Conservation (phyloP, 2,797 vertebrate species). For the Cryptoblepharus egeriae region DNA sequence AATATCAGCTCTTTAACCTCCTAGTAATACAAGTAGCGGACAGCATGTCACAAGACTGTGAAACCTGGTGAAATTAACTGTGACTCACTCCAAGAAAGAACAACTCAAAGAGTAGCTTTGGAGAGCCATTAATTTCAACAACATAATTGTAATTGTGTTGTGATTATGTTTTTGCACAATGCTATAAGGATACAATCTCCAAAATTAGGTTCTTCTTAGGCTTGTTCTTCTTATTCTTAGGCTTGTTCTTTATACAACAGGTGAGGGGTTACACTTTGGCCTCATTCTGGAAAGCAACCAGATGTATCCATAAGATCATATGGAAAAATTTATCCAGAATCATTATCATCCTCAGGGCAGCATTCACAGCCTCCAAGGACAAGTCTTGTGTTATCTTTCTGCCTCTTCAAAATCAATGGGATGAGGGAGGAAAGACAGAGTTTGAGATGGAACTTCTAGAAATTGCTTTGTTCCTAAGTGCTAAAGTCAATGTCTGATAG, state of each 20-base stretch:
- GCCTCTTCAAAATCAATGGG: background rate
- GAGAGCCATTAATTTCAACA: background rate
- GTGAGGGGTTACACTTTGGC: too few relatives aligned
- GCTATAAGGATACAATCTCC: background rate
- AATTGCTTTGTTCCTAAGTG: background rate
- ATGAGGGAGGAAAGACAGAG: background rate
- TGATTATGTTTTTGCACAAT: background rate
- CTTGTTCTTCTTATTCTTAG: too few relatives aligned
- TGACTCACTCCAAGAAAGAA: constrained; percentile 14
- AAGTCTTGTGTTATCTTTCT: background rate
- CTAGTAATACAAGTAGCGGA: background rate
- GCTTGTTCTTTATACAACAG: too few relatives aligned
- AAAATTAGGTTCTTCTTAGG: background rate
- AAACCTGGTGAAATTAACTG: constrained; percentile 18
- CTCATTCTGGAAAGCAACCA: too few relatives aligned
- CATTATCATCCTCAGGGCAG: background rate
- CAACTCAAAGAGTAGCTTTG: constrained; percentile 6
- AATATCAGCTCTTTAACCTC: constrained; percentile 12
- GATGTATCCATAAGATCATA: background rate
- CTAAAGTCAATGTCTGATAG: background rate
- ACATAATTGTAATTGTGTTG: background rate
- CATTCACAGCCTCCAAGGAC: background rate
- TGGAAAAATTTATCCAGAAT: background rate
- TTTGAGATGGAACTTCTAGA: background rate
- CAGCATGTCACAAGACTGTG: background rate